Conservation (phyloP, 1,140 invertebrate genomes). For the Adoxophyes honmai region DNA sequence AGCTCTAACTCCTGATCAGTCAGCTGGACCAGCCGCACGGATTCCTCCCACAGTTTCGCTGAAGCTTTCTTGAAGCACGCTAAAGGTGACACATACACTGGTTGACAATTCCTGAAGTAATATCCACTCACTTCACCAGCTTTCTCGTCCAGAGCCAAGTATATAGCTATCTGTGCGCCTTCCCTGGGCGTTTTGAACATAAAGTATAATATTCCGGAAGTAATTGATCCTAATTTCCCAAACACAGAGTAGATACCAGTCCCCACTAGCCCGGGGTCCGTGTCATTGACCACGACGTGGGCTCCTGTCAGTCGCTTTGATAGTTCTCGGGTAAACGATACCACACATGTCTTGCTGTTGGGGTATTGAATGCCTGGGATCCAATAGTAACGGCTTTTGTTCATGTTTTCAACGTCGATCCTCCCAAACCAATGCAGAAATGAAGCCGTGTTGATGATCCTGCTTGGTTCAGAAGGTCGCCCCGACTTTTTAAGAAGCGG, state of each 20-base stretch:
- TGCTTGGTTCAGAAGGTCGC: slow-evolving; percentile 66
- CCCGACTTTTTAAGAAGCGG: slow-evolving; percentile 75
- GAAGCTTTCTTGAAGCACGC: slow-evolving; percentile 17
- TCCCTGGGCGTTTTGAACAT: slow-evolving; percentile 42
- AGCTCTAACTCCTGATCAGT: slow-evolving; percentile 8
- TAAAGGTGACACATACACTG: slow-evolving; percentile 19
- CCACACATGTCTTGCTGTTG: slow-evolving; percentile 84
- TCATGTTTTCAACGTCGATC: slow-evolving; percentile 79
- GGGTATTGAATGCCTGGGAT: slow-evolving; percentile 80
- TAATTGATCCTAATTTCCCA: not conserved
- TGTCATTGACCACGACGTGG: slow-evolving; percentile 81
- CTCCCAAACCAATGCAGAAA: slow-evolving; percentile 64
- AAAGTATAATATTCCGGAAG: not conserved
- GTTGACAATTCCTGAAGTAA: slow-evolving; percentile 49
- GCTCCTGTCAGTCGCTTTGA: slow-evolving; percentile 71
- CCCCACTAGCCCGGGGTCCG: slow-evolving; percentile 87
- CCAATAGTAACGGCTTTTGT: slow-evolving; percentile 20
- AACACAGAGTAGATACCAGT: slow-evolving; percentile 79
- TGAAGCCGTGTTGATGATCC: slow-evolving; percentile 65
- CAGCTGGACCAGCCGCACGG: not conserved
- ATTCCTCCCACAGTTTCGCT: slow-evolving; percentile 21
- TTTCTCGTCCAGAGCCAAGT: slow-evolving; percentile 38
- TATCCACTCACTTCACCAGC: slow-evolving; percentile 49
- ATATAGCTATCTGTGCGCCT: slow-evolving; percentile 53
- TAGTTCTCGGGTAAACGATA: slow-evolving; percentile 80